Conservation (phyloP, 2,797 vertebrate species). For the Hoplostethus atlanticus region DNA sequence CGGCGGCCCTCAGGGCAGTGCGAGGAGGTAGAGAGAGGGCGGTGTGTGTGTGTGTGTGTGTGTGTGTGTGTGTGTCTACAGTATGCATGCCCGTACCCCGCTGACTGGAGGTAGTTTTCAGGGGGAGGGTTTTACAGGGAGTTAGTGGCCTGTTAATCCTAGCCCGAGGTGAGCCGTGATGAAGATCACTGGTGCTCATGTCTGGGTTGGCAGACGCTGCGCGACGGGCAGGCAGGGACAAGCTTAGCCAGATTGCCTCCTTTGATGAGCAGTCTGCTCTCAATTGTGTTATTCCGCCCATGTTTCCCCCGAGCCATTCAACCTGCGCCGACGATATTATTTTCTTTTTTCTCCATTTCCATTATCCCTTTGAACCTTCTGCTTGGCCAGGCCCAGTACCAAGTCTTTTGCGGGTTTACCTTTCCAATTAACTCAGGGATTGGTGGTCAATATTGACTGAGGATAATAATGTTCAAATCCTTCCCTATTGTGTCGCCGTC, state of each 20-base stretch:
- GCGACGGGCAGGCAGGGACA: conserved; percentile 60
- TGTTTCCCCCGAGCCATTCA: conserved; percentile 72
- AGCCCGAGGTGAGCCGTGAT: conserved; percentile 77
- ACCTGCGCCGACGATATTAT: conserved; percentile 72
- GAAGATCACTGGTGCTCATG: conserved; percentile 77
- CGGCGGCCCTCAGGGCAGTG: conserved; percentile 24
- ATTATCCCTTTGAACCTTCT: conserved; percentile 75
- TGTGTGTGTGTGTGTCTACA: conserved; percentile 26
- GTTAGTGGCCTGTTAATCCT: conserved; percentile 79
- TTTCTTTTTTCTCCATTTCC: conserved; percentile 63
- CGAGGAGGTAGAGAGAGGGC: conserved; percentile 21
- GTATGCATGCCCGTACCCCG: conserved; percentile 24
- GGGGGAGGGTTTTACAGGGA: conserved; percentile 64
- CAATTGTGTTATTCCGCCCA: conserved; percentile 73
- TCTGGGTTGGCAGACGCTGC: conserved; percentile 69
- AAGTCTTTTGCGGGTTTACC: conserved; percentile 75
- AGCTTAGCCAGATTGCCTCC: conserved; percentile 76
- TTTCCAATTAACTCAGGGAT: conserved; percentile 81
- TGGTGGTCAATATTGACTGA: conserved; percentile 83
- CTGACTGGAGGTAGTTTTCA: conserved; percentile 54
- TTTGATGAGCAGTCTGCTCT: conserved; percentile 80
- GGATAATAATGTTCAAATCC: conserved; percentile 80
- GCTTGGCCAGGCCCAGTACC: conserved; percentile 61
- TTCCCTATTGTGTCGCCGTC: conserved; percentile 72
- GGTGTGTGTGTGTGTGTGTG: conserved; percentile 15